phyloP scores from a whole-genome alignment of 2,113 vertebrate genomes.

The Bolborhynchus lineola region DNA sequence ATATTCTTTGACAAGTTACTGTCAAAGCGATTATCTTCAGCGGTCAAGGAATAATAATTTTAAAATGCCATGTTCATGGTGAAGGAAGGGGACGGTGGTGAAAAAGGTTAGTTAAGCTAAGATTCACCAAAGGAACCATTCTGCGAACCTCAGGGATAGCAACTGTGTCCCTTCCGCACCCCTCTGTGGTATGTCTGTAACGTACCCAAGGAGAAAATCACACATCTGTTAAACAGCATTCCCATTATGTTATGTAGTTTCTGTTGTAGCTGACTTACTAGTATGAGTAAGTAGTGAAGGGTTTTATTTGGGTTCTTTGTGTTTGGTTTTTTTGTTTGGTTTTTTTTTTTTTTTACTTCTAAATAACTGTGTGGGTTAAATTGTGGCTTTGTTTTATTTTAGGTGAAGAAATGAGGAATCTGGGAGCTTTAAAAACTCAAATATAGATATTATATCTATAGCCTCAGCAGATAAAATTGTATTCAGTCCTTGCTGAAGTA shows the following conservation, averaged over 20 bases:
- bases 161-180: background rate
- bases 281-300: background rate
- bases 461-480: background rate
- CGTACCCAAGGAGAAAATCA: rapidly evolving
- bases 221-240: background rate
- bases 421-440: background rate
- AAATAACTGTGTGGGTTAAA: background rate
- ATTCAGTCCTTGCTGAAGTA: background rate
- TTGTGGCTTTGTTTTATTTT: background rate
- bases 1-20: background rate
- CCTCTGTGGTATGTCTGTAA: background rate
- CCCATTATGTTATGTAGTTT: background rate
- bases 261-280: background rate
- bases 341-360: background rate
- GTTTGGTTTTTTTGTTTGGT: background rate
- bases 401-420: background rate
- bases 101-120: background rate
- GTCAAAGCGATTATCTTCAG: background rate
- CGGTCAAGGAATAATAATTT: background rate
- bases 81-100: background rate
- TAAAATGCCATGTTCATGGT: background rate
- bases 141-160: background rate
- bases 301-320: background rate
- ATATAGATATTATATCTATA: background rate
- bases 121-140: background rate